Base-by-base conservation (phyloP, 2,888 invertebrate genomes). In the Tineola bisselliella region DNA sequence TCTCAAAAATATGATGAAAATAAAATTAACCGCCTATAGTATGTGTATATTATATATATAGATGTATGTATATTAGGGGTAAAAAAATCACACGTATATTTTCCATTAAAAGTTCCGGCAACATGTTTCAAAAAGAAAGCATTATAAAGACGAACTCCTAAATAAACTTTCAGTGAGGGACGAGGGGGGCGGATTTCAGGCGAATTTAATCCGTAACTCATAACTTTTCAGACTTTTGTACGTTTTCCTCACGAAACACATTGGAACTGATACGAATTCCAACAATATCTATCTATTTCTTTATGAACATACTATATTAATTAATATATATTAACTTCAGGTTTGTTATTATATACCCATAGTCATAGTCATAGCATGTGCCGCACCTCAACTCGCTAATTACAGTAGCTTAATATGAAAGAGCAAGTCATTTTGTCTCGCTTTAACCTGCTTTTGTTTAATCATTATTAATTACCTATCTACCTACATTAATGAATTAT, bases 181-280 rank as follows among this genome's bases (percentile, higher is more conserved):
- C 12, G 48, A 48, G n/a, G n/a, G n/a, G n/a, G n/a, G n/a, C n/a
- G n/a, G n/a, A n/a, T n/a, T n/a, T n/a, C n/a, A n/a, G n/a, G n/a
- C n/a, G n/a, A 48, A 48, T 48, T 48, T 48, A 48, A 48, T 48
- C 48, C 48, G 48, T 48, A 48, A 48, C 15, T 48, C 48, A 48
- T 48, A 48, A 48, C 15, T 48, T 48, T 48, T 10, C 8, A 17
- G 15, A 3, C 48, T 8, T 17, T 13, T 48, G 48, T 13, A 15
- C 48, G 13, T 38, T 6, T 38, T 38, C 38, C 15, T 48, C 15
- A 15, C 15, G n/a, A 15, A 48, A 48, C 15, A 48, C 48, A 17
- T 15, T 48, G 2, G 3, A 5, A 48, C 48, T 2, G 1, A 10
- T 17, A 5, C 6, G 15, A 48, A 38, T 38, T 2, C 25, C 6